Base-by-base conservation (phyloP, 2,888 invertebrate species). In the Tridacna gigas region DNA sequence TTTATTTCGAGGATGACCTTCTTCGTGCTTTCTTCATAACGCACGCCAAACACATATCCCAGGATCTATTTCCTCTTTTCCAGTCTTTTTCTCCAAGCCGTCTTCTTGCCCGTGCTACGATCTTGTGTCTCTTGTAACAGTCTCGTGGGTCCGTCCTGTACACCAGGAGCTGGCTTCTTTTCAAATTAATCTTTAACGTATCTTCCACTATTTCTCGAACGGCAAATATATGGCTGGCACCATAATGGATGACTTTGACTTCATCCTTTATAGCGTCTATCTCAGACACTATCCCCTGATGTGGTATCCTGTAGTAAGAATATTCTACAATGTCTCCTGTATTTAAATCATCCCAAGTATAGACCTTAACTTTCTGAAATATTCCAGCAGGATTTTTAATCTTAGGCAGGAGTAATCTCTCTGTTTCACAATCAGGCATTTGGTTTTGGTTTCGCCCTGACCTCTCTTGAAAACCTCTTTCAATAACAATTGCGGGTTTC, bases 241-340 rank as follows among this genome's bases (percentile, higher is more conserved):
- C 86, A 65, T 86, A 86, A 73, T 86, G 83, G 25, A 86, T 81
- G 22, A 83, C 79, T n/a, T 66, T 79, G 12, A 86, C 82, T 26
- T n/a, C 77, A 25, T 77, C 61, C 20, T 22, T 26, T 11, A 45
- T 63, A n/a, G 78, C 77, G 66, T 86, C 61, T 5, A 22, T 26
- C 13, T 73, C 74, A 15, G 77, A 60, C 0, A 86, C 47, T 13
- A 86, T 82, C 15, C 83, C 86, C 71, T 81, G 81, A 28, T 82
- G 81, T 56, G 26, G 51, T n/a, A 79, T 76, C 63, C 56, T 67
- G 71, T 81, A 83, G 51, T 81, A 81, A 20, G 5, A 37, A 63
- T 71, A 86, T 37, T 79, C 79, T 3, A 86, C 77, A 25, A 86
- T 83, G 12, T 56, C 48, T 47, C 86, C 86, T n/a, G 63, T 51